These are phyloP conservation scores for Anoplius nigerrimus DNA, from an alignment of 2,888 invertebrate species.

Conservation along the genomic window DNA sequence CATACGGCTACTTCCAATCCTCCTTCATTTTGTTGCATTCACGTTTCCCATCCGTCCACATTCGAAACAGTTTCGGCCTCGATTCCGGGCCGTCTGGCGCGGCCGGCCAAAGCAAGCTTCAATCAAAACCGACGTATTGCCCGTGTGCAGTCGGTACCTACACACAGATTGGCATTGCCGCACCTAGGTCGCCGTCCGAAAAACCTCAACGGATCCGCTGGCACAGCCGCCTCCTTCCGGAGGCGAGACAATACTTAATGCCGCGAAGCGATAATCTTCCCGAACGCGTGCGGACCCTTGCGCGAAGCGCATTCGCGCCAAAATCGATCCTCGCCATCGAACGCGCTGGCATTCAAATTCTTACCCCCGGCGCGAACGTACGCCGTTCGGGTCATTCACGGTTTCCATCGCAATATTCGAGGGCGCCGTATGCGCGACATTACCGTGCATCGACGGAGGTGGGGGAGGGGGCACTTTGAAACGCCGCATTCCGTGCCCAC, in stretches of 20 bases:
- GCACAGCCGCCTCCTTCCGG: background rate
- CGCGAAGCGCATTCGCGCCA: no score
- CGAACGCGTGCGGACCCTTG: background rate
- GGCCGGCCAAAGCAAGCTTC: constrained; percentile 30
- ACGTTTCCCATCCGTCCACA: constrained; percentile 34
- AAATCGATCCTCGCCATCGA: no score
- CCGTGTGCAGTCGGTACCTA: constrained; percentile 18
- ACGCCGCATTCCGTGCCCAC: no score
- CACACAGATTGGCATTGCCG: background rate
- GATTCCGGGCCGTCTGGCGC: constrained; percentile 19
- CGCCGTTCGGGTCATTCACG: no score
- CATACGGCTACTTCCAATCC: constrained; percentile 42
- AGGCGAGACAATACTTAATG: background rate
- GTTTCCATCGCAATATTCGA: background rate
- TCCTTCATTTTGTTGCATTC: constrained; percentile 42
- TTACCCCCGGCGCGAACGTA: no score
- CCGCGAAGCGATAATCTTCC: constrained; percentile 1
- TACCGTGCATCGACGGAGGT: no score
- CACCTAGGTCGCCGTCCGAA: no score
- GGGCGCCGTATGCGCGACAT: background rate
- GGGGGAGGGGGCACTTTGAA: no score
- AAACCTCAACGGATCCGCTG: no score
- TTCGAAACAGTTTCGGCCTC: constrained; percentile 31
- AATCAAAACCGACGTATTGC: constrained; percentile 42
- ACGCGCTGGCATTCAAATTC: no score